Percentiles rank a stretch among this genome's conserved stretches.
phyloP scores from a whole-genome alignment of 2,113 vertebrate species.

The Amblyornis subalaris region DNA sequence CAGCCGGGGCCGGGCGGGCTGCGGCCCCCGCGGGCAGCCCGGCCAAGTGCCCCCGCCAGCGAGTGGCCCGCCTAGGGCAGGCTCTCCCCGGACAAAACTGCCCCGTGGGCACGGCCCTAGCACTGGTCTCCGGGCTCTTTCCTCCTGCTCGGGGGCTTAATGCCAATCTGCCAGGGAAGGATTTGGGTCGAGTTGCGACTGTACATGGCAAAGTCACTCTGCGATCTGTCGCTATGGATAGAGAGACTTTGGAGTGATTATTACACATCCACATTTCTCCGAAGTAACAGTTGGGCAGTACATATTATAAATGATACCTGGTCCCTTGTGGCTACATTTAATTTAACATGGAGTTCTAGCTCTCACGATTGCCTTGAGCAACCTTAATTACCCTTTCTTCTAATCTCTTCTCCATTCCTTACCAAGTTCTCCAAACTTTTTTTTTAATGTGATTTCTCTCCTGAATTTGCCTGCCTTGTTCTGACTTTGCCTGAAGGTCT shows the following conservation, averaged over 20 bases:
- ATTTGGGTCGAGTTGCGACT: background rate
- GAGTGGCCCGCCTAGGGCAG: background rate
- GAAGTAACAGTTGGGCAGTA: constrained; percentile 38
- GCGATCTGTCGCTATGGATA: background rate
- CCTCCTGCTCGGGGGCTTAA: background rate
- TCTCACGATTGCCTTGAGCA: constrained; percentile 50
- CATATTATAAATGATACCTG: constrained; percentile 40
- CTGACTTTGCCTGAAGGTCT: constrained; percentile 67
- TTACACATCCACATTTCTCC: constrained; percentile 12
- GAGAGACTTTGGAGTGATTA: background rate
- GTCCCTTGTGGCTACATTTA: constrained; percentile 39
- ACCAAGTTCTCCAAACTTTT: constrained; percentile 21
- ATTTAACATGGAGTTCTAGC: constrained; percentile 51
- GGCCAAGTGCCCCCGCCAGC: background rate
- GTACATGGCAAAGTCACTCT: background rate
- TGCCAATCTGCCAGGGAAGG: background rate
- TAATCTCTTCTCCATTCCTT: constrained; percentile 28
- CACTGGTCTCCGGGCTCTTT: background rate
- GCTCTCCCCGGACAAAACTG: rapidly evolving
- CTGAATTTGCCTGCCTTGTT: constrained; percentile 51
- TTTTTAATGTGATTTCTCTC: constrained; percentile 20
- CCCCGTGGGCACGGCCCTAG: background rate
- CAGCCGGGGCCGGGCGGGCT: background rate
- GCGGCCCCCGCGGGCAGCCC: background rate
- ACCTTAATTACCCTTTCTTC: constrained; percentile 59